Conservation (phyloP, 1,140 invertebrate species). For the Mesaphorura yosii region DNA sequence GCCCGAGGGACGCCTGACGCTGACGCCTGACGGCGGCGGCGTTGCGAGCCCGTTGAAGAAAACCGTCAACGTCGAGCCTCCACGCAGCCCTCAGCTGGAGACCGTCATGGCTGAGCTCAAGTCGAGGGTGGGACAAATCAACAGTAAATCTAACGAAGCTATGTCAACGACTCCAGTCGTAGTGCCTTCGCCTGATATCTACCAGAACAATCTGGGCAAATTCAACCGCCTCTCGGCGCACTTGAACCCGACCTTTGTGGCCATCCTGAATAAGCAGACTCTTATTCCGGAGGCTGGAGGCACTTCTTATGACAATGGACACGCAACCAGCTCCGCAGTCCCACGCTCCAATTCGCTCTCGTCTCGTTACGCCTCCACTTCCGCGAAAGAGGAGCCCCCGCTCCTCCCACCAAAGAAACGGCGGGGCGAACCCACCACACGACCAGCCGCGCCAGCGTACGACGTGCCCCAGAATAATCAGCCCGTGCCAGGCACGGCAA, state of each 20-base stretch:
- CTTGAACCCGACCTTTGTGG: conserved; percentile 22
- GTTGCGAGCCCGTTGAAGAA: background rate
- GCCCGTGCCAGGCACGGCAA: conserved; percentile 4
- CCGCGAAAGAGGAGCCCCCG: conserved; percentile 18
- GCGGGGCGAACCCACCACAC: background rate
- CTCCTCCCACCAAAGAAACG: conserved; percentile 26
- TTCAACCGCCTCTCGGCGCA: conserved; percentile 25
- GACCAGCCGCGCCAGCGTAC: conserved; percentile 5
- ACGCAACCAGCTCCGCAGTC: too few species aligned
- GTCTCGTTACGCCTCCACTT: too few species aligned
- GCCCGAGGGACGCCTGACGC: background rate
- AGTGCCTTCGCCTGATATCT: conserved; percentile 1
- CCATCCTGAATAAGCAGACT: conserved; percentile 9
- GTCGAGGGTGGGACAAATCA: conserved; percentile 14
- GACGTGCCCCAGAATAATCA: conserved; percentile 26
- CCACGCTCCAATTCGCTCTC: too few species aligned
- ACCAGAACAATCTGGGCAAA: conserved; percentile 22
- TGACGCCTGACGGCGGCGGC: background rate
- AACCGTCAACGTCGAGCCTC: background rate
- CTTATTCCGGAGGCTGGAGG: too few species aligned
- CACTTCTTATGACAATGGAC: too few species aligned
- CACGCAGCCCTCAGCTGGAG: background rate
- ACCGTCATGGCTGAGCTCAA: conserved; percentile 23
- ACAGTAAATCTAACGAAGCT: background rate
- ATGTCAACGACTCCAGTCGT: background rate